phyloP scores from a whole-genome alignment of 2,797 vertebrate genomes.

The Coendou prehensilis region DNA sequence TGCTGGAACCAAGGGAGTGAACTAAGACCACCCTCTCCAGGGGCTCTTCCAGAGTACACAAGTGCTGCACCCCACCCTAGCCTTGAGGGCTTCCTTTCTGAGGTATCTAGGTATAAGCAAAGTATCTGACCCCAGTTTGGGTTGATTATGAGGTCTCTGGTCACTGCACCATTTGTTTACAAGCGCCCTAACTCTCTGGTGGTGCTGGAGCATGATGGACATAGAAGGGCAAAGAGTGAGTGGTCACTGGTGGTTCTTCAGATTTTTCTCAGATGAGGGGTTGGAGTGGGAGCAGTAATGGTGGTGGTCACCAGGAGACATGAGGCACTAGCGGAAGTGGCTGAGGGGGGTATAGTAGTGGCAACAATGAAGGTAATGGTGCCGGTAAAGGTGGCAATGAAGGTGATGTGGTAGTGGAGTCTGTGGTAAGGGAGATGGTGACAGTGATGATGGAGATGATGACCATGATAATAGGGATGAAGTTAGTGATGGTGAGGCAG shows the following conservation, averaged over 20 bases:
- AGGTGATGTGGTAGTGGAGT: neutral
- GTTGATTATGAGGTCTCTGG: neutral
- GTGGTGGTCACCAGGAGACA: neutral
- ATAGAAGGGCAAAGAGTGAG: neutral
- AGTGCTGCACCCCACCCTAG: no score
- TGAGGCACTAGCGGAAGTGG: neutral
- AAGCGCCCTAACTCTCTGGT: neutral
- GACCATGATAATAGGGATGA: neutral
- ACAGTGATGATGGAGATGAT: neutral
- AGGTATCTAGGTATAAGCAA: neutral
- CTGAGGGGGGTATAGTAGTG: neutral
- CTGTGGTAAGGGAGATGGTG: neutral
- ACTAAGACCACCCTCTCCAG: neutral
- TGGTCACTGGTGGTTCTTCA: neutral
- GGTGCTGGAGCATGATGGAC: neutral
- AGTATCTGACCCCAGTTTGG: neutral
- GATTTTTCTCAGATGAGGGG: neutral
- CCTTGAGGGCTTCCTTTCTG: conserved; percentile 22
- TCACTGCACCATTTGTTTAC: neutral
- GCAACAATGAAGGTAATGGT: neutral
- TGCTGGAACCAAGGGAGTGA: neutral
- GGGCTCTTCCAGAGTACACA: neutral
- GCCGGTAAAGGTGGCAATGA: neutral
- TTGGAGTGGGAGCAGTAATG: no score
- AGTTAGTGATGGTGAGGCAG: neutral